Percentiles rank a stretch among this genome's conserved stretches.
Evolutionary conservation across 2,888 invertebrate species (phyloP).

Genomic region (Leptopilina syphax): DNA sequence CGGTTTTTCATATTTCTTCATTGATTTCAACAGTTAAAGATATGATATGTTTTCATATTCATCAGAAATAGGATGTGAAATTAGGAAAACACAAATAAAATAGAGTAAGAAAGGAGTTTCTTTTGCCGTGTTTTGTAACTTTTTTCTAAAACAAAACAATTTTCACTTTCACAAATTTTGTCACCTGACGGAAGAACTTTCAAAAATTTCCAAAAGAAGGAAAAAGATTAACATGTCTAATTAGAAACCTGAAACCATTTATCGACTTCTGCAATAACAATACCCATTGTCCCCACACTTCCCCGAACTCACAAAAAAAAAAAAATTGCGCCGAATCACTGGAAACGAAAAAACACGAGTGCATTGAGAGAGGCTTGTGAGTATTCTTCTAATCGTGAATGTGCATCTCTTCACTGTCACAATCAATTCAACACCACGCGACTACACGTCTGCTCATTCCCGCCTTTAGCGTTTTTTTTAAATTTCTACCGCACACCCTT

Average conservation of each 20-base stretch:
- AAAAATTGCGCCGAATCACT: constrained; percentile 15
- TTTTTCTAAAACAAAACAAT: too few species aligned
- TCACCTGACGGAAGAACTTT: constrained; percentile 68
- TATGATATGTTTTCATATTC: too few species aligned
- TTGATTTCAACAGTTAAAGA: too few species aligned
- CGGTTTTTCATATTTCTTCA: too few species aligned
- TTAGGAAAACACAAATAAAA: too few species aligned
- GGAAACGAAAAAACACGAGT: constrained; percentile 13
- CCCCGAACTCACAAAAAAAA: constrained; percentile 29
- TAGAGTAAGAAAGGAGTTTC: too few species aligned
- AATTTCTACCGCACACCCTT: constrained; percentile 11
- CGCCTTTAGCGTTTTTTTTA: neutral
- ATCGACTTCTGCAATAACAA: constrained; percentile 29
- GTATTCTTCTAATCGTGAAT: constrained; percentile 33
- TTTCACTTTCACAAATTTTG: constrained; percentile 31
- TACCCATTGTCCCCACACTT: constrained; percentile 32
- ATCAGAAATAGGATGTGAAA: too few species aligned
- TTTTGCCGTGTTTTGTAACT: too few species aligned
- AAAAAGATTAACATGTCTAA: constrained; percentile 27
- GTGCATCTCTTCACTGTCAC: constrained; percentile 40
- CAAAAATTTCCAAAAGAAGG: constrained; percentile 52
- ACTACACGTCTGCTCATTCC: constrained; percentile 19
- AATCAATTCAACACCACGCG: constrained; percentile 25
- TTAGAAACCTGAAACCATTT: constrained; percentile 26
- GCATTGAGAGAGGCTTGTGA: constrained; percentile 3